Evolutionary conservation across 2,113 vertebrate genomes (phyloP), one percentile per base, ranked within the genome.

Genomic region (Poicephalus meyeri): DNA sequence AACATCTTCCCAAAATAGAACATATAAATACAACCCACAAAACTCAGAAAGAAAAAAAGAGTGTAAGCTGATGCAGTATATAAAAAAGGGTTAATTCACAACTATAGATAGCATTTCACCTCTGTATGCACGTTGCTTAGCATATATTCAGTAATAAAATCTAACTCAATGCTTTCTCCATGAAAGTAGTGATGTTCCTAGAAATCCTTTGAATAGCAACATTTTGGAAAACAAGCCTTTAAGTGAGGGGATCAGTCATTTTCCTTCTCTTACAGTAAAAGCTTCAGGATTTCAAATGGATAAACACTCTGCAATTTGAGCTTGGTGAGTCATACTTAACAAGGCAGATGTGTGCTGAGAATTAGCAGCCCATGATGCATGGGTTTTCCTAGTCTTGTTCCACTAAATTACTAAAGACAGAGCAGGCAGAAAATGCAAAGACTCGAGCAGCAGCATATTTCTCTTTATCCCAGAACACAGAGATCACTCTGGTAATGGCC

Each of bases 291-390:
- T 97, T 97, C 81, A 80, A 80, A 88, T 13, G 70, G 81, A 93
- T 90, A 93, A 96, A 95, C 90, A 79, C 70, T 37, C 64, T 83
- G 82, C 88, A 91, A 91, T 92, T 84, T 85, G 90, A 96, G 86
- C 91, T 71, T 49, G 39, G 63, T 97, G 96, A 96, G 82, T 97
- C 95, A 96, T 41, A 65, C 79, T 90, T 77, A 95, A 81, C 65
- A 61, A 92, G 86, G 92, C 86, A 93, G 86, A 94, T 90, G 49
- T 41, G 74, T 77, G 85, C 83, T 0, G 33, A 79, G 78, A 92
- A 95, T 95, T 81, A 95, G 77, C 72, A 60, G 71, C 37, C 88
- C n/a, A 23, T 49, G 88, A 78, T 15, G 26, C 76, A 63, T 26
- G 79, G 79, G 53, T 71, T 88, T 83, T 91, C 86, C 77, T 41